These are phyloP conservation scores for Pavo muticus DNA, from an alignment of 2,113 vertebrate genomes.

Conservation along the genomic window DNA sequence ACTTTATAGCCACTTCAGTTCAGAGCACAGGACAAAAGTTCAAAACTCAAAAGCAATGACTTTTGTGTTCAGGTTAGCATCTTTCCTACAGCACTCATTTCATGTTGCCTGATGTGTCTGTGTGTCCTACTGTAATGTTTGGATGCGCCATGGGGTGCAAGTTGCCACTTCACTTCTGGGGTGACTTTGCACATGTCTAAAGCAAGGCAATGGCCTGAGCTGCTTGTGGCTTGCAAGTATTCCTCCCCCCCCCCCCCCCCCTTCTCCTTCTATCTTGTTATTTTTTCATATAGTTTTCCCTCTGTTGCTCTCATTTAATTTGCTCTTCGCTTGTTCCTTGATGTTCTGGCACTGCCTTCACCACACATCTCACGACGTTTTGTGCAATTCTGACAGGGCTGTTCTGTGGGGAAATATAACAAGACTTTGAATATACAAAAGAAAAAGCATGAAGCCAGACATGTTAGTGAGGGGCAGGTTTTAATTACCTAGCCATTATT, in stretches of 20 bases:
- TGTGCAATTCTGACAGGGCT: background rate
- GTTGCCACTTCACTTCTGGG: background rate
- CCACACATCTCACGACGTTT: accelerated
- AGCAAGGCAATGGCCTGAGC: background rate
- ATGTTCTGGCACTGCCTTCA: background rate
- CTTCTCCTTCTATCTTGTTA: background rate
- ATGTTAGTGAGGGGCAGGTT: background rate
- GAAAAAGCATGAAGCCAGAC: background rate
- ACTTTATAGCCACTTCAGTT: background rate
- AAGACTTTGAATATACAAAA: background rate
- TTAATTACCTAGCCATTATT: conserved; percentile 39
- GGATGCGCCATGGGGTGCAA: accelerated
- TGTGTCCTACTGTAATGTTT: background rate
- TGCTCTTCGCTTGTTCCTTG: background rate
- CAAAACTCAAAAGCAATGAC: background rate
- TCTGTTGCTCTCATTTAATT: background rate
- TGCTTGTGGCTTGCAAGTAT: background rate
- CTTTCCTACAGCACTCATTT: background rate
- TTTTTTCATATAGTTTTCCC: background rate
- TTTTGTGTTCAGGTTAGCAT: background rate
- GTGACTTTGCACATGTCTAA: background rate
- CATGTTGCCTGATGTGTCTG: background rate
- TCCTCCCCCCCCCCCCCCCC: too few relatives aligned
- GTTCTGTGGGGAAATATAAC: background rate
- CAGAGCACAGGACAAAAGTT: background rate